Evolutionary conservation across 2,797 vertebrate genomes (phyloP).

Genomic region (Syngnathus rostellatus): DNA sequence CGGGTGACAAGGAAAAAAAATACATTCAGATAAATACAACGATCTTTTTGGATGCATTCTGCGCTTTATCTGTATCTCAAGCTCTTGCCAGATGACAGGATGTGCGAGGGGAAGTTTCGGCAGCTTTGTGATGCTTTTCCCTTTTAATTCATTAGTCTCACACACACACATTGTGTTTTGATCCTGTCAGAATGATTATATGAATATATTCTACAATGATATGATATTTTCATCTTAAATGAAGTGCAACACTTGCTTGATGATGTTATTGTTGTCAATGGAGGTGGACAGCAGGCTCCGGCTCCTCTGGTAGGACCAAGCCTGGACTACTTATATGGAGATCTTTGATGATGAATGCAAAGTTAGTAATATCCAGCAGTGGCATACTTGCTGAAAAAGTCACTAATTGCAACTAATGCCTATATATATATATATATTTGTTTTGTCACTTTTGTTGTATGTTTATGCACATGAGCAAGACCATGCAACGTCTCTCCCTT

Average conservation of each 20-base stretch:
- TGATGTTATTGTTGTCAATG: conserved; percentile 20
- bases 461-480: neutral
- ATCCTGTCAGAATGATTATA: neutral
- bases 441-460: neutral
- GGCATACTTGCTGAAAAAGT: neutral
- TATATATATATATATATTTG: neutral
- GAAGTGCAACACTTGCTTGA: neutral
- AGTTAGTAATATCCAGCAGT: neutral
- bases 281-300: conserved; percentile 16
- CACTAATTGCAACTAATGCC: neutral
- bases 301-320: conserved; percentile 38
- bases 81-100: neutral
- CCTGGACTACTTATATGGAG: conserved; percentile 8
- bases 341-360: neutral
- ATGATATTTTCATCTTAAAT: neutral
- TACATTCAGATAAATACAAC: neutral
- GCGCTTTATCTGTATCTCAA: neutral
- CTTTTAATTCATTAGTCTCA: too few species aligned
- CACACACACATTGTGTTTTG: too few species aligned
- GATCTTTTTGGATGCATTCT: neutral
- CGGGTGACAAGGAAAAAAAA: neutral
- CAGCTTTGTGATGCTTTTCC: neutral
- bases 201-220: conserved; percentile 1
- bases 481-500: neutral
- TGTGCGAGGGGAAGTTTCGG: neutral